These are phyloP conservation scores for Operophtera brumata DNA, from an alignment of 2,888 invertebrate species.

Conservation along the genomic window DNA sequence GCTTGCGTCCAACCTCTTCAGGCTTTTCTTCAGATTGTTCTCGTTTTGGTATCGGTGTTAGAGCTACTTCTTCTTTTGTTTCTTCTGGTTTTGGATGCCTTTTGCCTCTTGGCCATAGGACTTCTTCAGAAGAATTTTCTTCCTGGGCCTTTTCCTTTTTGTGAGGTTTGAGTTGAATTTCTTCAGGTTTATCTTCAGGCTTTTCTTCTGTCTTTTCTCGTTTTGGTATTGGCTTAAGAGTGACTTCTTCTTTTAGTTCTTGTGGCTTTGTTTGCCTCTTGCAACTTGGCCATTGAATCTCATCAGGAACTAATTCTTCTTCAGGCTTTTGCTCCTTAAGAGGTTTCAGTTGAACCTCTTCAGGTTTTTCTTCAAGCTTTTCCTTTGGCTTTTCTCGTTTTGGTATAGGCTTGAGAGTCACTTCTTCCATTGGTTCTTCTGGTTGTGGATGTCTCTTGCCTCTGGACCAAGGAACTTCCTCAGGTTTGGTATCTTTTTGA, in stretches of 20 bases:
- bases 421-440: slow-evolving; percentile 48
- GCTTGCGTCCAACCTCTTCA: slow-evolving; percentile 55
- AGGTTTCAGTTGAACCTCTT: slow-evolving; percentile 60
- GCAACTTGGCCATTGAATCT: slow-evolving; percentile 39
- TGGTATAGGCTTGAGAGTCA: slow-evolving; percentile 49
- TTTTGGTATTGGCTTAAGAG: slow-evolving; percentile 46
- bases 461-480: slow-evolving; percentile 47
- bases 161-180: slow-evolving; percentile 43
- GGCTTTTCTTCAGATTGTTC: slow-evolving; percentile 50
- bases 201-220: slow-evolving; percentile 46
- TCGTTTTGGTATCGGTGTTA: slow-evolving; percentile 26
- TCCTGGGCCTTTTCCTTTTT: slow-evolving; percentile 43
- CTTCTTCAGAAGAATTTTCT: slow-evolving; percentile 46
- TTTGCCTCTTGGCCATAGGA: slow-evolving; percentile 9
- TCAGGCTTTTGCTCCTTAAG: slow-evolving; percentile 47
- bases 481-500: slow-evolving; percentile 46
- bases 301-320: slow-evolving; percentile 60
- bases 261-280: slow-evolving; percentile 38
- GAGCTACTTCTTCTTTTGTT: slow-evolving; percentile 49
- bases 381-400: slow-evolving; percentile 32
- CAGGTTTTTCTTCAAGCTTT: slow-evolving; percentile 37
- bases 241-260: slow-evolving; percentile 50
- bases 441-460: slow-evolving; percentile 39
- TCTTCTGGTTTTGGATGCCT: slow-evolving; percentile 26
- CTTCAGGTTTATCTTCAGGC: slow-evolving; percentile 38